Evolutionary conservation across 2,888 invertebrate species (phyloP).

Genomic region (Patella depressa): DNA sequence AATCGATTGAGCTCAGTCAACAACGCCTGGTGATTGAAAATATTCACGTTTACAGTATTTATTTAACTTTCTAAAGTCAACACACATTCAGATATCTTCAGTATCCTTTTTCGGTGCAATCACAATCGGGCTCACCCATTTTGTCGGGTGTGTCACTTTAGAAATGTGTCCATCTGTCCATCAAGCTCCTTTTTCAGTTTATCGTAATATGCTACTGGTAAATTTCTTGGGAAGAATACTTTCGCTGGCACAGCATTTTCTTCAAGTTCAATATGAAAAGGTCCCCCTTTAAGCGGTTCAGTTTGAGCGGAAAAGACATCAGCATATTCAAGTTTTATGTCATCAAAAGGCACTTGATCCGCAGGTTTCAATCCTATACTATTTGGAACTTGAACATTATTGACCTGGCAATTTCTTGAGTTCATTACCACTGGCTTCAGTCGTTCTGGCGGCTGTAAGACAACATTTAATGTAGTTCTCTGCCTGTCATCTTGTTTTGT

Average conservation of each 20-base stretch:
- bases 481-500: not conserved
- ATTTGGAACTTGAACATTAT: not conserved
- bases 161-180: not conserved
- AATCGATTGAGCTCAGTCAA: not conserved
- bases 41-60: not conserved
- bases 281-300: not conserved
- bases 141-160: not conserved
- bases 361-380: not conserved
- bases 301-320: not conserved
- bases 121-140: not conserved
- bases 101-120: not conserved
- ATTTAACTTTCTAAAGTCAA: conserved; percentile 4
- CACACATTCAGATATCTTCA: too few species aligned
- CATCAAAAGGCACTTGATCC: not conserved
- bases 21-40: not conserved
- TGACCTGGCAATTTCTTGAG: not conserved
- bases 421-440: not conserved
- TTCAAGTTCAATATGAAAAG: not conserved
- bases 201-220: not conserved
- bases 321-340: not conserved
- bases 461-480: not conserved
- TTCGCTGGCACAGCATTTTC: not conserved
- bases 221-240: not conserved
- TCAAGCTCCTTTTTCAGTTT: not conserved
- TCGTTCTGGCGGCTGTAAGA: not conserved